phyloP scores from a whole-genome alignment of 35 echinoderm and acorn worm genomes.

The Apostichopus japonicus region DNA sequence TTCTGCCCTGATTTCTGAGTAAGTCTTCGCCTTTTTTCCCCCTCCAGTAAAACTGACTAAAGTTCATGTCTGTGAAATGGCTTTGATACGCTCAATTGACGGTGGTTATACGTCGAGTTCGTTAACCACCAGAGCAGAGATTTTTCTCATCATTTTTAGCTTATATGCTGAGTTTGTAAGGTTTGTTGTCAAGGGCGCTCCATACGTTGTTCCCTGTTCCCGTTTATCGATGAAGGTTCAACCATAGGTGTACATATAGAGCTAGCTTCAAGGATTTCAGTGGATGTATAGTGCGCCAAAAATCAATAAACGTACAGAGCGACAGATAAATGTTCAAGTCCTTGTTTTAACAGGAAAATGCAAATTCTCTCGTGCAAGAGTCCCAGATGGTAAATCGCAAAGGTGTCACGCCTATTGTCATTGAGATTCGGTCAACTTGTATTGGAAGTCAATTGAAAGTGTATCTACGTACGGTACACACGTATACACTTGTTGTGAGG shows the following conservation, averaged over 20 bases:
- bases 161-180: not conserved
- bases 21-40: not conserved
- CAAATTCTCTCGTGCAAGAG: not conserved
- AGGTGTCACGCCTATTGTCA: not conserved
- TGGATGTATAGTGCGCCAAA: conserved; percentile 13
- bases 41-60: not conserved
- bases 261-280: not conserved
- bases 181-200: conserved; percentile 19
- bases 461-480: not conserved
- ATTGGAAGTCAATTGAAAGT: not conserved
- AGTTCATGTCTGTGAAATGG: not conserved
- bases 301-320: conserved; percentile 10
- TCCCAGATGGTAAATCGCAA: conserved; percentile 14
- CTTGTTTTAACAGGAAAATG: conserved; percentile 1
- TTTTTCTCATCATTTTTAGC: not conserved
- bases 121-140: conserved; percentile 14
- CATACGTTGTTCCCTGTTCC: not conserved
- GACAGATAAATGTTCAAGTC: not conserved
- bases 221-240: not conserved
- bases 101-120: not conserved
- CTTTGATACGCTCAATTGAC: conserved; percentile 17
- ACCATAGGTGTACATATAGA: not conserved
- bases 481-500: too few species aligned
- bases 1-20: conserved; percentile 32
- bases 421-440: not conserved